These are phyloP conservation scores for Cygnus buccinator DNA, from an alignment of 2,113 vertebrate species.

Conservation along the genomic window DNA sequence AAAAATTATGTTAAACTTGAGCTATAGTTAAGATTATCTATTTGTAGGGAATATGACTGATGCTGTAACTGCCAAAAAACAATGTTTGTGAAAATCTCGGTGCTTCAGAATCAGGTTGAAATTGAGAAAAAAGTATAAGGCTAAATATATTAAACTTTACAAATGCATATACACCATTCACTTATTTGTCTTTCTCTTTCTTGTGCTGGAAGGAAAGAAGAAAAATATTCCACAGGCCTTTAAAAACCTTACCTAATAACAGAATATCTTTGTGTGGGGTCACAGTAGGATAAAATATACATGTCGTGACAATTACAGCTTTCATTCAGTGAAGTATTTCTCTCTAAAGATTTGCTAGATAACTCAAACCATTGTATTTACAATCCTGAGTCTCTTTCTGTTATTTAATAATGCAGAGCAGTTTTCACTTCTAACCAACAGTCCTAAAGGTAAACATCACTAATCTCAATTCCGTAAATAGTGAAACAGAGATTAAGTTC, in stretches of 20 bases:
- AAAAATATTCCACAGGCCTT: not conserved
- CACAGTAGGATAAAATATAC: not conserved
- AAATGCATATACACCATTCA: not conserved
- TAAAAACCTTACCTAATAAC: not conserved
- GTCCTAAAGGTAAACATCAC: not conserved
- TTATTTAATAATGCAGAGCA: not conserved
- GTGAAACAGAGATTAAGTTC: not conserved
- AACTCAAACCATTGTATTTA: not conserved
- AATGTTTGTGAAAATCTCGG: not conserved
- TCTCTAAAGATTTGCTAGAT: not conserved
- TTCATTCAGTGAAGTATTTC: not conserved
- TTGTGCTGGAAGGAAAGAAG: not conserved
- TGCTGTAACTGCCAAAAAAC: not conserved
- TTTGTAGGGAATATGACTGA: not conserved
- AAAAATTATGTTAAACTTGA: slow-evolving; percentile 42
- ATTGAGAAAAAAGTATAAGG: not conserved
- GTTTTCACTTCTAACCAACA: not conserved
- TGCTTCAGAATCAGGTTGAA: not conserved
- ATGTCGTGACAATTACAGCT: not conserved
- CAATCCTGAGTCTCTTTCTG: not conserved
- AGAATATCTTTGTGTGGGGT: not conserved
- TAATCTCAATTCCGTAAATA: not conserved
- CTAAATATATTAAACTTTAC: not conserved
- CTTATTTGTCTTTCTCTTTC: not conserved
- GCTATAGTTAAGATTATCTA: not conserved